Evolutionary conservation across 2,888 invertebrate species (phyloP).

Genomic region (Mimachlamys varia): DNA sequence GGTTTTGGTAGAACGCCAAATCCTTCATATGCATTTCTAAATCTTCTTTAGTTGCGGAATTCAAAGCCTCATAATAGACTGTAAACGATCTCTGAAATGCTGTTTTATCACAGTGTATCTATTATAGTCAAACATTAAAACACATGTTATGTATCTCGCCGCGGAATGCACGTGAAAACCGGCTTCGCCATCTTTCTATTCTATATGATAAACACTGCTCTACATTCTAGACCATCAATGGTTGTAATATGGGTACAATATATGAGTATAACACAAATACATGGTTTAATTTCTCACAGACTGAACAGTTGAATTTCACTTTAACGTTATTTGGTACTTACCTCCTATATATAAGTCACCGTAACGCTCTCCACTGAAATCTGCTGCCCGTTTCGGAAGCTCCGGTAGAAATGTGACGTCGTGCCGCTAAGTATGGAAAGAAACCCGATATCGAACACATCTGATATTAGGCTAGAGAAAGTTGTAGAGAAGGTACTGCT

Average conservation of each 20-base stretch:
- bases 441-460: constrained; percentile 31
- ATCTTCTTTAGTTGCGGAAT: not conserved
- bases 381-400: constrained; percentile 2
- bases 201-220: not conserved
- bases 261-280: not conserved
- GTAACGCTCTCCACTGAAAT: not conserved
- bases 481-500: not conserved
- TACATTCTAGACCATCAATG: not conserved
- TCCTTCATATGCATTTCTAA: not conserved
- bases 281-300: not conserved
- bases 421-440: not conserved
- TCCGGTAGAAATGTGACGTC: not conserved
- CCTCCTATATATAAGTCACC: not conserved
- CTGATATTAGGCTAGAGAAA: not conserved
- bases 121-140: not conserved
- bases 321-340: not conserved
- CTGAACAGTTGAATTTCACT: not conserved
- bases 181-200: not conserved
- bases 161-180: not conserved
- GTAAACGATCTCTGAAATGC: not conserved
- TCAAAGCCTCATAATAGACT: not conserved
- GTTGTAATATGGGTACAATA: not conserved
- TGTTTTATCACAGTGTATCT: not conserved
- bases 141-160: not conserved
- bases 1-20: not conserved